Base-by-base conservation (phyloP, 2,113 vertebrate genomes). In the Odocoileus hemionus region DNA sequence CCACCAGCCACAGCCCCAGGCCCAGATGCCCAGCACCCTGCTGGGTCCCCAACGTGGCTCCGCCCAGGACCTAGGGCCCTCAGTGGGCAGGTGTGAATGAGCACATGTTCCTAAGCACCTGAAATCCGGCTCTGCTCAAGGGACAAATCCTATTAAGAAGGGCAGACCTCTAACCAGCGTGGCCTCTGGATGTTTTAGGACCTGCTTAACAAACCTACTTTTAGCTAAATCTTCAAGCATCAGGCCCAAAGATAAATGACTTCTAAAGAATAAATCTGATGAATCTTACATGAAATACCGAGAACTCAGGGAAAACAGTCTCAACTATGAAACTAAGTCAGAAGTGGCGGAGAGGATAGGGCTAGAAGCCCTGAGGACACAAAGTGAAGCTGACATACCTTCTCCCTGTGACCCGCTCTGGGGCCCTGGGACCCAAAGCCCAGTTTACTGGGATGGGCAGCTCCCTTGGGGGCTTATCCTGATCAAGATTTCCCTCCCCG, bases 71-170 rank as follows among this genome's bases (percentile, higher is more conserved):
- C 45, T 45, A 33, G 78, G 45, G 86, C 11, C 6, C 12, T 28
- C 36, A 13, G 28, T 30, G 19, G 30, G 70, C 26, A 15, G 36
- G 4, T 14, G n/a, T 2, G 36, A 55, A 30, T 9, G 16, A 1
- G 0, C 11, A 19, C 7, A 4, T 5, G n/a, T 23, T 15, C 26
- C 17, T 6, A 26, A 89, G 61, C 17, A 0, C n/a, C 7, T 9
- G 67, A 7, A 1, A 1, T 11, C 16, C 5, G 2, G 36, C 50
- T 89, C 26, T 30, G 67, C 28, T 76, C 19, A 8, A 33, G 28
- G 50, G 28, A 30, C 19, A 33, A 43, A 30, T 43, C 87, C 64
- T 5, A 8, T 13, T 7, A 55, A 43, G 12, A 8, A 26, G 3
- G 25, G 10, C 15, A 70, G 2, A 15, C 26, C 36, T 30, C 87